A percentile compares a stretch with the other conserved stretches of the same genome.
These are phyloP conservation scores for Apolygus lucorum DNA, from an alignment of 1,140 invertebrate genomes.

Conservation along the genomic window DNA sequence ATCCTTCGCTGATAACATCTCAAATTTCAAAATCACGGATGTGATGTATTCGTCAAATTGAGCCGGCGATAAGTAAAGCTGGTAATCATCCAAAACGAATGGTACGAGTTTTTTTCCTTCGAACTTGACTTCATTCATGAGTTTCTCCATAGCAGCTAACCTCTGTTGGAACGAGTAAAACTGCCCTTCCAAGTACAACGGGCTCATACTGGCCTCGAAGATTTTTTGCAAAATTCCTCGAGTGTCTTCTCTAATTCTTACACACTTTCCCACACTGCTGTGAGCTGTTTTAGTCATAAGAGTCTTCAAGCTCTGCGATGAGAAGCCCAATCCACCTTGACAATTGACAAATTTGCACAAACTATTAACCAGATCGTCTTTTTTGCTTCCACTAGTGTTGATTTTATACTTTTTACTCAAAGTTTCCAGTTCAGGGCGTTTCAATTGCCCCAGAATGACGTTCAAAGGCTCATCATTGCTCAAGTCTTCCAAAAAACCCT, in stretches of 20 bases:
- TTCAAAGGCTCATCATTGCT: neutral
- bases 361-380: neutral
- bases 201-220: constrained; percentile 1
- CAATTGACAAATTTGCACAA: neutral
- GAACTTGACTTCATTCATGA: neutral
- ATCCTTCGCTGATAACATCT: neutral
- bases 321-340: neutral
- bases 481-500: constrained; percentile 3
- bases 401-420: neutral
- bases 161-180: neutral
- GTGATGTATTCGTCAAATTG: constrained; percentile 5
- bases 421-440: neutral
- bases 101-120: neutral
- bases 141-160: neutral
- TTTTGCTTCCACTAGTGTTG: neutral
- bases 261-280: neutral
- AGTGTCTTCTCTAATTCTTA: neutral
- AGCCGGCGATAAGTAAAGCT: neutral
- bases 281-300: neutral
- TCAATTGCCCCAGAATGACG: neutral
- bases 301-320: neutral
- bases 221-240: neutral
- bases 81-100: neutral
- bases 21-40: neutral
- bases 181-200: neutral